A percentile compares a stretch with the other conserved stretches of the same genome.
Evolutionary conservation across 2,888 invertebrate species (phyloP).

Genomic region (Druceiella hillmani): DNA sequence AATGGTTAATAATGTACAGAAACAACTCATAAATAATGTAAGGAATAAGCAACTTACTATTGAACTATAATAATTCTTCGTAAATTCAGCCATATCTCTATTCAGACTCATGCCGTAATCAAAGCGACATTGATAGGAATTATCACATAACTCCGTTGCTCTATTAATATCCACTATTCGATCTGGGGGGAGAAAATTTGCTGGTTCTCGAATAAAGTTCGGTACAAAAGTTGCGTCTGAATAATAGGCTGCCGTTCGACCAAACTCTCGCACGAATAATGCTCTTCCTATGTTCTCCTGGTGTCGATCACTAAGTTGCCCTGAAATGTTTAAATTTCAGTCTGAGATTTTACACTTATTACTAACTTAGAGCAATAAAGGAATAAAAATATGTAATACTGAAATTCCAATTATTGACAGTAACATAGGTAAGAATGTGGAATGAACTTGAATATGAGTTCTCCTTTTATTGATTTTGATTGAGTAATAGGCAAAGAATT

Average conservation of each 20-base stretch:
- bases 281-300: conserved; percentile 67
- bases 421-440: too few species aligned
- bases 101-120: conserved; percentile 84
- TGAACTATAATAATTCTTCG: conserved; percentile 73
- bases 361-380: too few species aligned
- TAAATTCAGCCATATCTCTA: conserved; percentile 80
- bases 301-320: conserved; percentile 78
- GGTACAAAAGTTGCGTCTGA: conserved; percentile 74
- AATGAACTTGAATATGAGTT: too few species aligned
- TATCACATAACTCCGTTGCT: conserved; percentile 69
- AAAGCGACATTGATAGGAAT: conserved; percentile 80
- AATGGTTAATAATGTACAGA: too few species aligned
- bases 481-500: too few species aligned
- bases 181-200: conserved; percentile 69
- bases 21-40: too few species aligned
- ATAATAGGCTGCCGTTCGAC: conserved; percentile 74
- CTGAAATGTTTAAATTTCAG: conserved; percentile 32
- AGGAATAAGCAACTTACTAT: conserved; percentile 50
- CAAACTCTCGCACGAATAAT: conserved; percentile 73
- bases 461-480: too few species aligned
- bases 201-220: conserved; percentile 63
- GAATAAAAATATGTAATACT: too few species aligned
- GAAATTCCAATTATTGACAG: too few species aligned
- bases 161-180: conserved; percentile 57
- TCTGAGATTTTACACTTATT: too few species aligned